A percentile compares a stretch with the other conserved stretches of the same genome.
phyloP scores from a whole-genome alignment of 2,113 vertebrate species.

The Ornithorhynchus anatinus region DNA sequence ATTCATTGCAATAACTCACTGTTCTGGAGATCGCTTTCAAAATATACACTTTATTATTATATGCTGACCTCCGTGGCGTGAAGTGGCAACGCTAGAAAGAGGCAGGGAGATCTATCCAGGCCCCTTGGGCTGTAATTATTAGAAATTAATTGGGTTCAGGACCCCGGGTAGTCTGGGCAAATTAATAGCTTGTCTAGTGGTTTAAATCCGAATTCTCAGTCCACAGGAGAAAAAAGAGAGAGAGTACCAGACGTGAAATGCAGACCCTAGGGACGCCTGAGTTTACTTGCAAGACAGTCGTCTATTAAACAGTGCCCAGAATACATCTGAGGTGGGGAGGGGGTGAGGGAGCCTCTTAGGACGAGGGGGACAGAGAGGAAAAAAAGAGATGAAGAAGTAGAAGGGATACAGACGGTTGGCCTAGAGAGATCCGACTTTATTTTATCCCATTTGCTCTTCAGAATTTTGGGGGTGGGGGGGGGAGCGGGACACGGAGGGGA shows the following conservation, averaged over 20 bases:
- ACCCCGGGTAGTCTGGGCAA: slow-evolving; percentile 82
- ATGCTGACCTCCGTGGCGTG: slow-evolving; percentile 80
- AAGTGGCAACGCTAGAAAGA: slow-evolving; percentile 77
- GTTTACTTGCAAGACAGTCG: slow-evolving; percentile 55
- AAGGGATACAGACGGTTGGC: slow-evolving; percentile 13
- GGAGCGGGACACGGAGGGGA: no score
- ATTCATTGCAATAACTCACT: slow-evolving; percentile 89
- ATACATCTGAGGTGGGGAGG: slow-evolving; percentile 51
- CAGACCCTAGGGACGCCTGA: slow-evolving; percentile 56
- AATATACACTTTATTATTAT: slow-evolving; percentile 87
- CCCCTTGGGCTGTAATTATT: slow-evolving; percentile 93
- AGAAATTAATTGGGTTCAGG: slow-evolving; percentile 96
- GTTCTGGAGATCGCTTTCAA: slow-evolving; percentile 80
- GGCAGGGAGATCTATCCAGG: slow-evolving; percentile 74
- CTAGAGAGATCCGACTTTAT: slow-evolving; percentile 63
- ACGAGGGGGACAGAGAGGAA: slow-evolving; percentile 27
- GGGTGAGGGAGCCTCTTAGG: neutral
- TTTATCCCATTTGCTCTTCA: slow-evolving; percentile 63
- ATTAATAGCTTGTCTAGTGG: slow-evolving; percentile 85
- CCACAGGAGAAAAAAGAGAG: slow-evolving; percentile 70
- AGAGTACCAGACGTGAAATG: slow-evolving; percentile 56
- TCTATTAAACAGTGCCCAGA: slow-evolving; percentile 58
- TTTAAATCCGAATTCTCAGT: slow-evolving; percentile 82
- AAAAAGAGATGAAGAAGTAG: neutral
- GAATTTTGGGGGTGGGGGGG: slow-evolving; percentile 71